These are phyloP conservation scores for Odontophorus gujanensis DNA, from an alignment of 2,113 vertebrate genomes.

Conservation along the genomic window DNA sequence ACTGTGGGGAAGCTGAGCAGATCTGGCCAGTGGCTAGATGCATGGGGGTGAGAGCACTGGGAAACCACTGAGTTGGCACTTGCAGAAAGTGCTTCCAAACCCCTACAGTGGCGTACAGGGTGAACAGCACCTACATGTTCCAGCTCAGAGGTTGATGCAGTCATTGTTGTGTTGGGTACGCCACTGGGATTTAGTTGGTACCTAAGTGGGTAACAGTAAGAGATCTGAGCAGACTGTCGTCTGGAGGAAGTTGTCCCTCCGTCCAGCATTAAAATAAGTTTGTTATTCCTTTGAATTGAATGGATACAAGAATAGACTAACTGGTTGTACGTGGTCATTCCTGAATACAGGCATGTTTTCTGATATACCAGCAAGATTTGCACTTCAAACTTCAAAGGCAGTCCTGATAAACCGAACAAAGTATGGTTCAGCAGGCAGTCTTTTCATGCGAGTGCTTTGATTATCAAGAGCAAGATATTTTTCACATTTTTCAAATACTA, in stretches of 20 bases:
- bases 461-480: not conserved
- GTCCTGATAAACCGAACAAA: not conserved
- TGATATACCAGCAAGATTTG: not conserved
- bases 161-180: rapidly evolving
- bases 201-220: not conserved
- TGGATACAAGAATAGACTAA: not conserved
- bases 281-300: not conserved
- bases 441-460: not conserved
- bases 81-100: not conserved
- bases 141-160: not conserved
- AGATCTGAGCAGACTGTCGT: not conserved
- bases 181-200: not conserved
- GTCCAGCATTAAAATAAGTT: not conserved
- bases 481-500: not conserved
- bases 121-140: not conserved
- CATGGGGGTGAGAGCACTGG: not conserved
- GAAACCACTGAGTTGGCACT: rapidly evolving
- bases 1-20: no score
- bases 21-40: not conserved
- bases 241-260: not conserved
- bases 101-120: rapidly evolving
- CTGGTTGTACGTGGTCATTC: not conserved
- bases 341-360: not conserved
- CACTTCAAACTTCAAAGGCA: not conserved
- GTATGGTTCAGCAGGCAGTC: not conserved